Evolutionary conservation across 2,797 vertebrate species (phyloP), one percentile per base, ranked within the genome.

Genomic region (Mastacembelus armatus): DNA sequence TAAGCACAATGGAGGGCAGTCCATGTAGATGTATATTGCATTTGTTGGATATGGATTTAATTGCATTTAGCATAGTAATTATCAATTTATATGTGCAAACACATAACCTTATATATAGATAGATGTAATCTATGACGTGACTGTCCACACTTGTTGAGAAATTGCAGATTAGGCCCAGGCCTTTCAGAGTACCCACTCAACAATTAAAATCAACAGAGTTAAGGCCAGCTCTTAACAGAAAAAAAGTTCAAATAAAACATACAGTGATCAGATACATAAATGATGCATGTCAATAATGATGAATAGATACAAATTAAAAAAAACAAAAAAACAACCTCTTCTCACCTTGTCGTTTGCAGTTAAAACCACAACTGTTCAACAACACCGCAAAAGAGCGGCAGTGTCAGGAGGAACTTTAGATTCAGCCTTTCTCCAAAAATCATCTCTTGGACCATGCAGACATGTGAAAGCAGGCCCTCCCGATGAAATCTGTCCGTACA

Each of bases 211-310:
- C 72, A 74, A 87, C 71, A 86, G 56, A 80, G 88, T 90, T 91
- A 91, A 92, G 91, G 90, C 89, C 91, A 92, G 91, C 91, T 92
- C 89, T 87, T 87, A 90, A 91, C 88, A 84, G 80, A 63, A 85
- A 78, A n/a, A 71, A 69, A 57, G 45, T 70, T 78, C 64, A 79
- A 84, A 89, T 74, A 56, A 87, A 84, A 88, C 85, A 85, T 70
- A 88, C 85, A 78, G 75, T 76, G 74, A 80, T 88, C 78, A 70
- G 78, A 87, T 85, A 80, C 85, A 92, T 82, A 91, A 88, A 89
- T 87, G 85, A 74, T 87, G 86, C 77, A 77, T 40, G 42, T 88
- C 78, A 75, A 68, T 80, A 80, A 83, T 59, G 50, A 70, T 55
- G 51, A 79, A 73, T 72, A 76, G 47, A 78, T 83, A 85, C 83